Conservation (phyloP, 1,140 invertebrate species). For the Asbolus verrucosus region DNA sequence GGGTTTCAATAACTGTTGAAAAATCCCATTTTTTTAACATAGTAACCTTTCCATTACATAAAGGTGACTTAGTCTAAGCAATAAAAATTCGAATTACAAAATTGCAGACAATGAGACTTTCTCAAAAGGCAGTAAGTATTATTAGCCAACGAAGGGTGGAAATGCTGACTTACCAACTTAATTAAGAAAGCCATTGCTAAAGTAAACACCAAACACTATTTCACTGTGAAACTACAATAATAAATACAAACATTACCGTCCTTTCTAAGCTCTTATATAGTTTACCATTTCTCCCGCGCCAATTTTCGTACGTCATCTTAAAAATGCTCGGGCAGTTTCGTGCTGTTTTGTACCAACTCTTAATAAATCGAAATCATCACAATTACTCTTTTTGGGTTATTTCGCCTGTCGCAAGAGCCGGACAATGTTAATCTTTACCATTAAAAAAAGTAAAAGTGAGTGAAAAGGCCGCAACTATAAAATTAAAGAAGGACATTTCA, state of each 20-base stretch:
- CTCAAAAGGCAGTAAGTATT: too few relatives aligned
- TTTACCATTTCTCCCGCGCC: constrained; percentile 49
- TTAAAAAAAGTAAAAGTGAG: constrained; percentile 4
- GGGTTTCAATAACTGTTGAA: background rate
- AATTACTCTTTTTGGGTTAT: background rate
- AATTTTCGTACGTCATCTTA: constrained; percentile 36
- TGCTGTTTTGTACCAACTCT: constrained; percentile 6
- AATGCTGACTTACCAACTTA: constrained; percentile 32
- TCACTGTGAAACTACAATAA: constrained; percentile 27
- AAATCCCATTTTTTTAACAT: background rate
- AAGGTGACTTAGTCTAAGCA: background rate
- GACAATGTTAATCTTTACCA: background rate
- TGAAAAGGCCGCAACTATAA: too few relatives aligned
- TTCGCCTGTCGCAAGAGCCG: background rate
- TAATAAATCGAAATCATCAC: constrained; percentile 2
- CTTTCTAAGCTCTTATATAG: constrained; percentile 48
- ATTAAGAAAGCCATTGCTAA: constrained; percentile 30
- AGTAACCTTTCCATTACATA: too few relatives aligned
- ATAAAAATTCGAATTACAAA: too few relatives aligned
- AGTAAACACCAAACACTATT: constrained; percentile 38
- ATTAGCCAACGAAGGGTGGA: background rate
- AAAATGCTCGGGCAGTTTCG: constrained; percentile 13
- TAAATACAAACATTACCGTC: constrained; percentile 28
- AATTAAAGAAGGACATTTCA: background rate
- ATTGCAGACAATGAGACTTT: too few relatives aligned